phyloP scores from a whole-genome alignment of 2,797 vertebrate species.

The Falco columbarius region DNA sequence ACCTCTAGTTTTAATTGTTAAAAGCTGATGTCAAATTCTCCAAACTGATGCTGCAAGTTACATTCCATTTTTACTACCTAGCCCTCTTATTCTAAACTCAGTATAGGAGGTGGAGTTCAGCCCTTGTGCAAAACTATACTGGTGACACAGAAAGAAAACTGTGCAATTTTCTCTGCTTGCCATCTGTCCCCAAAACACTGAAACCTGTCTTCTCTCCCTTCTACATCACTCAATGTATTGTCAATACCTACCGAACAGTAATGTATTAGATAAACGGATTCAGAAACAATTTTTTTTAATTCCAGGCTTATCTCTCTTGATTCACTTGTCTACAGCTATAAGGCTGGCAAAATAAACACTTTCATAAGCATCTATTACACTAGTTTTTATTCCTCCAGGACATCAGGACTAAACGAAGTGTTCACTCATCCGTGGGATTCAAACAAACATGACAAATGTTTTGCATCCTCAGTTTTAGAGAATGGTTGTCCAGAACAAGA shows the following conservation, averaged over 20 bases:
- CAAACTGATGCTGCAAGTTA: not conserved
- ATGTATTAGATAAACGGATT: not conserved
- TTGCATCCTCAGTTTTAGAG: not conserved
- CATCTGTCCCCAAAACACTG: not conserved
- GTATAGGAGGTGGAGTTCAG: not conserved
- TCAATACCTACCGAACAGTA: not conserved
- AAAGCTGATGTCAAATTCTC: not conserved
- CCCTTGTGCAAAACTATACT: not conserved
- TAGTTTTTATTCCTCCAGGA: not conserved
- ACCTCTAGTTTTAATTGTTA: conserved; percentile 51
- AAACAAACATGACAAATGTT: not conserved
- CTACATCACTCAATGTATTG: not conserved
- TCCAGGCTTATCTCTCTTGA: not conserved
- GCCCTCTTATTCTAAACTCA: not conserved
- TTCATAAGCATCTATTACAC: not conserved
- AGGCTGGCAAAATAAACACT: not conserved
- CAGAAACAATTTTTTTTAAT: not conserved
- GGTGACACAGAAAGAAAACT: not conserved
- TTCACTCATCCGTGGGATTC: not conserved
- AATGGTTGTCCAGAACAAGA: not conserved
- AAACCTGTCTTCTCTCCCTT: not conserved
- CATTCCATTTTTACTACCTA: not conserved
- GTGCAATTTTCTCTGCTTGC: not conserved
- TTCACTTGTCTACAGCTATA: not conserved
- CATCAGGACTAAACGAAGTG: not conserved